Evolutionary conservation across 2,797 vertebrate species (phyloP), one percentile per base, ranked within the genome.

Genomic region (Sebastes hubbsi): DNA sequence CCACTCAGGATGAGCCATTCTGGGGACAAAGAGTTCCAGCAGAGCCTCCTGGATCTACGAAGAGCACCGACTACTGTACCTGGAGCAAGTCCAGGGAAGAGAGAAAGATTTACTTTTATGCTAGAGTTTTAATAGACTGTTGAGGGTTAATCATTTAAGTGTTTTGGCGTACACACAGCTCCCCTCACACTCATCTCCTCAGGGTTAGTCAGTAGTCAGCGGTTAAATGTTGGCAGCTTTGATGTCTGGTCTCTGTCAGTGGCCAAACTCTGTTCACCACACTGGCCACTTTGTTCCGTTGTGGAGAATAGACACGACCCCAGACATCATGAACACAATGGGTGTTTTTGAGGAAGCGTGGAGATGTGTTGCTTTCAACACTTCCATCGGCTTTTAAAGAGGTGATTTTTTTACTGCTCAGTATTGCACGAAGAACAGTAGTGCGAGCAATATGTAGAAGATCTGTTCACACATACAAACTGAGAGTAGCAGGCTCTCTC

Each of bases 271-370:
- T 38, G n/a, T 58, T 66, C 59, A 54, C 16, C 80, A 90, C 87
- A 90, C 72, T 82, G 81, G 64, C 52, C 6, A 42, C 83, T 87
- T 83, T 92, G 89, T 91, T 77, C 66, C 4, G 14, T 30, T 36
- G 61, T 72, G 7, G 9, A 71, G 55, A 86, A 83, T n/a, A 72
- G 62, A 72, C 22, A 7, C 13, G 61, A 55, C 34, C 20, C 12
- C 77, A 69, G 77, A 73, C 77, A 82, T 54, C 46, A 42, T 16
- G 72, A 61, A 16, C 72, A 77, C 63, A 77, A 42, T 34, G 18
- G 54, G n/a, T 24, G 32, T 55, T 69, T 56, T 60, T 38, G 27
- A 63, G 32, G 25, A 10, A 60, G 29, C 18, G 9, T 22, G 8
- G 14, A 64, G 58, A 22, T 27, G 34, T 63, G 25, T 27, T 9